phyloP scores from a whole-genome alignment of 2,888 invertebrate species.

The Sphaeridia pumilis region DNA sequence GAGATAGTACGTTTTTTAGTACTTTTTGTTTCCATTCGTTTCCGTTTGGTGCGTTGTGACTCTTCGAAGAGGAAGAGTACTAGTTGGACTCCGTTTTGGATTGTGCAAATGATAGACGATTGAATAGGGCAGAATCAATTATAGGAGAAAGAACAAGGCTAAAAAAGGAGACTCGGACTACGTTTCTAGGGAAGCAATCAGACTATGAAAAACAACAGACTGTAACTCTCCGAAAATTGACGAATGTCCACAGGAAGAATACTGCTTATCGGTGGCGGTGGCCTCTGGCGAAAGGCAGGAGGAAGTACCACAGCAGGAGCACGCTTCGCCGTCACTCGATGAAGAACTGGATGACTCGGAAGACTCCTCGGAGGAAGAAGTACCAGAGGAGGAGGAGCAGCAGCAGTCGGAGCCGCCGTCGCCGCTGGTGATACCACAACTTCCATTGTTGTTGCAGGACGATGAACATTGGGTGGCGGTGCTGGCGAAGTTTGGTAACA shows the following conservation, averaged over 20 bases:
- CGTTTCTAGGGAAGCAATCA: conserved; percentile 50
- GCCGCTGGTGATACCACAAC: conserved; percentile 10
- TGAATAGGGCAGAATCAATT: no score
- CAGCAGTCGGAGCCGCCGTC: conserved; percentile 1
- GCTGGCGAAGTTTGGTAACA: conserved; percentile 11
- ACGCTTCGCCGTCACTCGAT: neutral
- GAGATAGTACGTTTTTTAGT: no score
- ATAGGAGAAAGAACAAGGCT: no score
- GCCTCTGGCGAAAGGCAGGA: conserved; percentile 5
- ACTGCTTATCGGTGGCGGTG: conserved; percentile 29
- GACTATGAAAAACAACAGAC: conserved; percentile 49
- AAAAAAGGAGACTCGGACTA: no score
- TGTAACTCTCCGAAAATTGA: conserved; percentile 53
- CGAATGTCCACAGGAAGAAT: conserved; percentile 50
- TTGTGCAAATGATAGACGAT: no score
- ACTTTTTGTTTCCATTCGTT: no score
- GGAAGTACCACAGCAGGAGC: no score
- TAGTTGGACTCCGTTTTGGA: no score
- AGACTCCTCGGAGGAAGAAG: conserved; percentile 2
- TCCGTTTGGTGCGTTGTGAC: no score
- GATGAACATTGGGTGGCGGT: conserved; percentile 4
- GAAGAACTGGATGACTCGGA: conserved; percentile 2
- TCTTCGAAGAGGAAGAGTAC: no score
- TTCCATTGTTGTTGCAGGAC: conserved; percentile 2
- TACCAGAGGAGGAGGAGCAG: conserved; percentile 3